A percentile compares a stretch with the other conserved stretches of the same genome.
phyloP scores from a whole-genome alignment of 53 echinoderm and acorn worm genomes.

The Astropecten irregularis region DNA sequence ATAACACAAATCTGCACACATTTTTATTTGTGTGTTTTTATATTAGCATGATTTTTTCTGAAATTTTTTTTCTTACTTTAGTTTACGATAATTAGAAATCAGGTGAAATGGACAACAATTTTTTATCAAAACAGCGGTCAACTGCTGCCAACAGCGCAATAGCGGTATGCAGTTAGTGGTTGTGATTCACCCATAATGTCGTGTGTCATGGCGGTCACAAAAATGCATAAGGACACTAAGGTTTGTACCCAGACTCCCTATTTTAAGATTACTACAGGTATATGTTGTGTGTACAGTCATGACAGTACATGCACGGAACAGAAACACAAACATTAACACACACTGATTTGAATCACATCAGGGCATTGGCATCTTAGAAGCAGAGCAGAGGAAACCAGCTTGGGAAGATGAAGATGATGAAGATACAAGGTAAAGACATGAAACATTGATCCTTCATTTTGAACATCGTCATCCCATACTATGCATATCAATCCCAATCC shows the following conservation, averaged over 20 bases:
- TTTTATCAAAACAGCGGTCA: no score
- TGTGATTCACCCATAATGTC: no score
- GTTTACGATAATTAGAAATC: no score
- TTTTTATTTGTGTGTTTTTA: no score
- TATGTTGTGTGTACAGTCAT: background rate
- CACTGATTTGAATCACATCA: background rate
- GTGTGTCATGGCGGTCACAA: no score
- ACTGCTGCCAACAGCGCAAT: background rate
- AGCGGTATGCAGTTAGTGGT: background rate
- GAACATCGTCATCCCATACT: no score
- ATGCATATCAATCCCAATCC: no score
- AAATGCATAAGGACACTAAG: background rate
- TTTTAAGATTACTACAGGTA: background rate
- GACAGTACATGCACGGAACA: background rate
- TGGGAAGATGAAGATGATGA: slow-evolving; percentile 96
- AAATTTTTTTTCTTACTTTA: no score
- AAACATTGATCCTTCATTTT: background rate
- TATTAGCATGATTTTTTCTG: no score
- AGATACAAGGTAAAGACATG: no score
- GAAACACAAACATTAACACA: background rate
- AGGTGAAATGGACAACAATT: no score
- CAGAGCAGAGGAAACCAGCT: slow-evolving; percentile 73
- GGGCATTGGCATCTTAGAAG: slow-evolving; percentile 55
- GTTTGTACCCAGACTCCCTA: background rate
- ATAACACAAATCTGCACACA: no score